Evolutionary conservation across 2,113 vertebrate species (phyloP), one percentile per base, ranked within the genome.

Genomic region (Sander vitreus): DNA sequence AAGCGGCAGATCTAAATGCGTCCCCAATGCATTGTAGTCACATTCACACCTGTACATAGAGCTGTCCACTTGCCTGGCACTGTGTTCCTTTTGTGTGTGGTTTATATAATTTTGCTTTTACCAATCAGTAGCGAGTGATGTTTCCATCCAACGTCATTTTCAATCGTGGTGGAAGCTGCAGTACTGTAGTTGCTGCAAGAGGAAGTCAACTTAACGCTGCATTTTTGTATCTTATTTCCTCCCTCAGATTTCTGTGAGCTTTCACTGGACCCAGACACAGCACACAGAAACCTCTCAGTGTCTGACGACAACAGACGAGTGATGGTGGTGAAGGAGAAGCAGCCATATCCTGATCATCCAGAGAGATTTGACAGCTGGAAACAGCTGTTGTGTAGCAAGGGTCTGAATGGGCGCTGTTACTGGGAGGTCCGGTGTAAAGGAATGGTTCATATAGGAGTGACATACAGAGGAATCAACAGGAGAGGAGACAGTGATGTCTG

Each of bases 371-470:
- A 82, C 11, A 14, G 1, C 45, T 85, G 85, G 71, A 80, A 48
- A 23, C 85, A 89, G 67, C 16, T 89, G 62, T 57, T 85, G 58
- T 76, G 81, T 30, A 16, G 8, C 0, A 27, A 82, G 18, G 73
- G 57, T 55, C 63, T 89, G 62, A 83, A 39, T 48, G 88, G 81
- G 12, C 39, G 48, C 23, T 73, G 67, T 18, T 89, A 85, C 76
- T 89, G 85, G 85, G 85, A 89, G 72, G 81, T 89, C 7, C 1
- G 2, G 47, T 87, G 78, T 72, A 51, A 23, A 43, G 81, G 84
- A 51, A 51, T 0, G 6, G 72, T 80, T 59, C 48, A 27, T 3
- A 68, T 89, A 0, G 88, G 75, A 14, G 78, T 87, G 58, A 25
- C 81, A 1, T 89, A 89, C 67, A 60, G 70, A 76, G 65, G 78